phyloP scores from a whole-genome alignment of 2,888 invertebrate species.

The Synergus japonicus region DNA sequence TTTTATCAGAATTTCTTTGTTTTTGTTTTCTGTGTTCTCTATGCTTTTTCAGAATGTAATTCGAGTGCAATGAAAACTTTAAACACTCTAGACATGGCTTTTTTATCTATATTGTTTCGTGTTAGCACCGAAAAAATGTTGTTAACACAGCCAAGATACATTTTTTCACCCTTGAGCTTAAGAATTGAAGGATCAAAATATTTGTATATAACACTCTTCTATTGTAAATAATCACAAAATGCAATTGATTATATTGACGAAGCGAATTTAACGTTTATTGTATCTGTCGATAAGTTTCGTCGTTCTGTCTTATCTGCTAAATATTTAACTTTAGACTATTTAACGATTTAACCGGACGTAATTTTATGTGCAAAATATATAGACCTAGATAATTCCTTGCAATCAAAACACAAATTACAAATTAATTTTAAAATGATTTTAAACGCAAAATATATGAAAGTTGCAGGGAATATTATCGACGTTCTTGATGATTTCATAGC shows the following conservation, averaged over 20 bases:
- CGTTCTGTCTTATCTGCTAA: conserved; percentile 18
- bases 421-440: neutral
- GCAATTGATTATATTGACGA: conserved; percentile 33
- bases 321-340: conserved; percentile 31
- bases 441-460: neutral
- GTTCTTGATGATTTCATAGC: neutral
- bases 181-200: conserved; percentile 38
- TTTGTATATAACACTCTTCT: conserved; percentile 38
- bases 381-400: neutral
- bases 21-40: neutral
- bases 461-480: neutral
- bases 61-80: conserved; percentile 30
- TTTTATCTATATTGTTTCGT: conserved; percentile 25
- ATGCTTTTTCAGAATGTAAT: conserved; percentile 13
- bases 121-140: conserved; percentile 20
- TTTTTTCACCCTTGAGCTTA: conserved; percentile 9
- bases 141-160: neutral
- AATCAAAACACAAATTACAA: neutral
- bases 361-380: conserved; percentile 2
- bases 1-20: conserved; percentile 13
- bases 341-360: conserved; percentile 32
- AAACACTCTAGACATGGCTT: conserved; percentile 12
- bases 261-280: conserved; percentile 39
- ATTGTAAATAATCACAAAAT: conserved; percentile 41
- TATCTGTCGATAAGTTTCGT: conserved; percentile 38